Evolutionary conservation across 1,140 invertebrate genomes (phyloP).

Genomic region (Temnothorax nylanderi): DNA sequence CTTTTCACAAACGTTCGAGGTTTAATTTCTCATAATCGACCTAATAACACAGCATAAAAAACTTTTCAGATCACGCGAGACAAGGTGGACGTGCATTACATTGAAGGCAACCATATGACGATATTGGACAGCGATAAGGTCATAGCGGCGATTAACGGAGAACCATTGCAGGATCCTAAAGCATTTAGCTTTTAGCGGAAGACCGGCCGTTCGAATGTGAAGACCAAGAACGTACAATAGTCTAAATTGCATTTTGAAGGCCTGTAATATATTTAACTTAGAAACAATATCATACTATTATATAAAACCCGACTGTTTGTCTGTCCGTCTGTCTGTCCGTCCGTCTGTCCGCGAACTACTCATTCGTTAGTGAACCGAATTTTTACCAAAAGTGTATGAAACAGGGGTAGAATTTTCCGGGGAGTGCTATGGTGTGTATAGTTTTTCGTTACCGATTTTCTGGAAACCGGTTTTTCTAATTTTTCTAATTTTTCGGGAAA

Average conservation of each 20-base stretch:
- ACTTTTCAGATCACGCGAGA: conserved; percentile 77
- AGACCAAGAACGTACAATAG: neutral
- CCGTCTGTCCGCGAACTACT: too few relatives aligned
- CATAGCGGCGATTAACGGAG: conserved; percentile 87
- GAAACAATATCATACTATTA: too few relatives aligned
- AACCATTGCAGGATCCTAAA: conserved; percentile 78
- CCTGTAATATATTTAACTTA: neutral
- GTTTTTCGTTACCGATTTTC: too few relatives aligned
- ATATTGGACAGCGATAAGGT: conserved; percentile 89
- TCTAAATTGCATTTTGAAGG: neutral
- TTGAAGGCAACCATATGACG: conserved; percentile 89
- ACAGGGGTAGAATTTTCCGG: too few relatives aligned
- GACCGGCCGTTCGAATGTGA: neutral
- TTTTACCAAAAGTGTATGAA: too few relatives aligned
- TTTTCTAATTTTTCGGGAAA: too few relatives aligned
- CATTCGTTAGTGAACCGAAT: too few relatives aligned
- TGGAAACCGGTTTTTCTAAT: too few relatives aligned
- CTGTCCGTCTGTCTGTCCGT: too few relatives aligned
- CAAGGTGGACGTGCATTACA: conserved; percentile 73
- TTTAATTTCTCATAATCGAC: conserved; percentile 22
- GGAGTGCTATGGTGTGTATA: too few relatives aligned
- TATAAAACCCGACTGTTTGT: too few relatives aligned
- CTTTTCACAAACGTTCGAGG: neutral
- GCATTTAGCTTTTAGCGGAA: conserved; percentile 75
- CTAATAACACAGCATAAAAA: conserved; percentile 19